Evolutionary conservation across 1,140 invertebrate species (phyloP), one percentile per base, ranked within the genome.

Genomic region (Heterodera carotae): DNA sequence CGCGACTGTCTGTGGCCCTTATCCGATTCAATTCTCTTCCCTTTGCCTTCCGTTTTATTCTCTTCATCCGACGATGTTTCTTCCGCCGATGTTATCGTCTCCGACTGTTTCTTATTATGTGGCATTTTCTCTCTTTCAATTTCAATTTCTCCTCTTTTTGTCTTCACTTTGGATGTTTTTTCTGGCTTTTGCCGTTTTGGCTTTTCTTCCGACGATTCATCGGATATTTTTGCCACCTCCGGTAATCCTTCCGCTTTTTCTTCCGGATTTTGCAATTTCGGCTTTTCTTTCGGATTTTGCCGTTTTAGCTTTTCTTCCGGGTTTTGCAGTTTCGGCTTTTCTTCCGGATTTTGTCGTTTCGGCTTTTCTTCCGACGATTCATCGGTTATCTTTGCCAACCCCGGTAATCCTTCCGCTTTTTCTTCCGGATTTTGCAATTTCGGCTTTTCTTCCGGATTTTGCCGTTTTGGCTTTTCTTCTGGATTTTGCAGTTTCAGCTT

Each of bases 181-280:
- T n/a, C n/a, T n/a, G 36, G 36, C 33, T 70, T 8, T 70, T 56
- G 15, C 31, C 69, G 36, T 70, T 70, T 39, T 15, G 69, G 15
- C 22, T 29, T 36, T 69, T 53, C 31, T 69, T 33, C 36, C 22
- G 43, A 29, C 5, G 27, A 53, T 43, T 43, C 69, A 7, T 70
- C 39, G 6, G 48, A 22, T 22, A 56, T 56, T 56, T 56, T 39
- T 22, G 25, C 6, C 2, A 6, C 56, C 36, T 70, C 56, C 31
- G 6, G 12, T 7, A 6, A 6, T 22, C 7, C 34, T 43, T 39
- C 6, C 0, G 10, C 22, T 72, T 60, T 48, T 29, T 48, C 0
- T 59, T 22, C 39, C 22, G n/a, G n/a, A n/a, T n/a, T n/a, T n/a
- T n/a, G n/a, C 27, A 25, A 31, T 69, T 69, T 33, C n/a, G 67